Conservation (phyloP, 2,888 invertebrate species). For the Sepiola atlantica region DNA sequence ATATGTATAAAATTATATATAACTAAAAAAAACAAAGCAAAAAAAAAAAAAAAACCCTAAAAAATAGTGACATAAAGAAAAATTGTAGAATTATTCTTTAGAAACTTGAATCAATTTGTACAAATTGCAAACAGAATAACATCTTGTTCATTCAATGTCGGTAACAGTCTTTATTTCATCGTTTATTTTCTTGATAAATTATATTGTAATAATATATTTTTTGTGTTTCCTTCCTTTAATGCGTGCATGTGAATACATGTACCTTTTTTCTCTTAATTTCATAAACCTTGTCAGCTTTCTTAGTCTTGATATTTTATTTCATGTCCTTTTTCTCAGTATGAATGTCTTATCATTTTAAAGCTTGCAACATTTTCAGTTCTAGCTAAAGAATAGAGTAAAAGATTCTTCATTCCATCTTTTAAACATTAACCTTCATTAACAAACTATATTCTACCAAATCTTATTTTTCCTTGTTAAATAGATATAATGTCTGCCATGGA, state of each 20-base stretch:
- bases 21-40: background rate
- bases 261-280: background rate
- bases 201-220: conserved; percentile 41
- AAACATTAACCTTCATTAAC: background rate
- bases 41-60: background rate
- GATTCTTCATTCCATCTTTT: background rate
- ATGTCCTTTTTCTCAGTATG: background rate
- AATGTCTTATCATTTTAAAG: too few relatives aligned
- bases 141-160: conserved; percentile 42
- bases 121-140: background rate
- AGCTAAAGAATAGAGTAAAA: background rate
- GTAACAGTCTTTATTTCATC: conserved; percentile 43
- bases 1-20: background rate
- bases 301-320: background rate
- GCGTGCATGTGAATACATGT: background rate
- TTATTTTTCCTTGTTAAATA: background rate
- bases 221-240: conserved; percentile 18
- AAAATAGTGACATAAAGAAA: conserved; percentile 39
- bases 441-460: background rate
- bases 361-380: background rate
- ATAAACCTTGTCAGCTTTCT: background rate
- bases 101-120: conserved; percentile 40
- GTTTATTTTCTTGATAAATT: conserved; percentile 44
- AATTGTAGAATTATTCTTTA: conserved; percentile 46
- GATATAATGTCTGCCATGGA: background rate